Percentiles rank a stretch among this genome's conserved stretches.
Evolutionary conservation across 1,140 invertebrate species (phyloP).

Genomic region (Phortica variegata): DNA sequence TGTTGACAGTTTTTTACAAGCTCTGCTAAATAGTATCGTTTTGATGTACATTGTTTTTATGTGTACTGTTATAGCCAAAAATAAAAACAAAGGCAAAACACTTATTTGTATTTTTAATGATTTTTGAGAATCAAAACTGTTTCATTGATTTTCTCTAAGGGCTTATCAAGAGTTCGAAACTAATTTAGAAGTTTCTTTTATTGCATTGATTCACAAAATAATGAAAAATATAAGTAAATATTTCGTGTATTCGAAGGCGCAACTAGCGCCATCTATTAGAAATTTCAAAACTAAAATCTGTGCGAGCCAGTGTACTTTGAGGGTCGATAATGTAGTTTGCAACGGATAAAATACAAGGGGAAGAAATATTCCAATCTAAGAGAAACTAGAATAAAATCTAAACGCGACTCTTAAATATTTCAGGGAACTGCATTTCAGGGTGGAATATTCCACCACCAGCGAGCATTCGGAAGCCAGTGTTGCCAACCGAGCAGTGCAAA

Average conservation of each 20-base stretch:
- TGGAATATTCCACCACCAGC: neutral
- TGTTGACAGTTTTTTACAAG: neutral
- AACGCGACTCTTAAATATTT: slow-evolving; percentile 23
- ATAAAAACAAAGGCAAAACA: too few relatives aligned
- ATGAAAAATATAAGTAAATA: too few relatives aligned
- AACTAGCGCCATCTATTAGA: slow-evolving; percentile 35
- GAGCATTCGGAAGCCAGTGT: slow-evolving; percentile 2
- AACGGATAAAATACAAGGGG: slow-evolving; percentile 27
- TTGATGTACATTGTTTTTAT: too few relatives aligned
- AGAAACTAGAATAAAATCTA: slow-evolving; percentile 31
- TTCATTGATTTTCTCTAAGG: too few relatives aligned
- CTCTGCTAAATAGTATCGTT: too few relatives aligned
- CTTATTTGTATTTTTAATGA: too few relatives aligned
- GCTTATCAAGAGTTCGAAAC: too few relatives aligned
- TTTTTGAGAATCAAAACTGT: too few relatives aligned
- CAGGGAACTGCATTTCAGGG: slow-evolving; percentile 5
- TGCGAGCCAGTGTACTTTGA: slow-evolving; percentile 6
- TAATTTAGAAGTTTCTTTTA: too few relatives aligned
- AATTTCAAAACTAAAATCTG: slow-evolving; percentile 5
- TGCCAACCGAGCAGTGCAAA: slow-evolving; percentile 31
- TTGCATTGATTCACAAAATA: too few relatives aligned
- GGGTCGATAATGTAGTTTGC: slow-evolving; percentile 30
- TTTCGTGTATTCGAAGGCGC: too few relatives aligned
- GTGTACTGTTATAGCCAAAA: too few relatives aligned
- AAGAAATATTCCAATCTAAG: slow-evolving; percentile 19